These are phyloP conservation scores for Tubulanus polymorphus DNA, from an alignment of 2,888 invertebrate genomes.

Conservation along the genomic window DNA sequence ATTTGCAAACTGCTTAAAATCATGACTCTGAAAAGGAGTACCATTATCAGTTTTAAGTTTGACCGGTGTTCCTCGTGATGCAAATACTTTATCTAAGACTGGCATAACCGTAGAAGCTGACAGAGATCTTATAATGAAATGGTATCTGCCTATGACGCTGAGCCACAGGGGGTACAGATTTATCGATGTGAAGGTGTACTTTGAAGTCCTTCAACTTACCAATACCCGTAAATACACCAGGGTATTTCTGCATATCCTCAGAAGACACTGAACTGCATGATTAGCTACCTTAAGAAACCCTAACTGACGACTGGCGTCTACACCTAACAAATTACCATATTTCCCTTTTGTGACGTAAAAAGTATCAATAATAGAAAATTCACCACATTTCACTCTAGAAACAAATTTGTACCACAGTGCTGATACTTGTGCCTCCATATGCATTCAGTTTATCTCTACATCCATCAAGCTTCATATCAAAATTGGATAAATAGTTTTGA, in stretches of 20 bases:
- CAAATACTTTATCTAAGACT: constrained; percentile 8
- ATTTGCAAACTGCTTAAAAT: constrained; percentile 21
- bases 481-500: no score
- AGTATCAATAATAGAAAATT: not conserved
- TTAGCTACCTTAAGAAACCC: not conserved
- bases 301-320: not conserved
- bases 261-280: not conserved
- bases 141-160: constrained; percentile 22
- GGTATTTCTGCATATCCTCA: not conserved
- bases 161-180: constrained; percentile 12
- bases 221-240: not conserved
- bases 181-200: constrained; percentile 20
- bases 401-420: not conserved
- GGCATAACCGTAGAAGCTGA: constrained; percentile 15
- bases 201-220: constrained; percentile 13
- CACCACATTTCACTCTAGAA: not conserved
- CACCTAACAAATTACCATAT: not conserved
- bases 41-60: constrained; percentile 19
- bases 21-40: constrained; percentile 19
- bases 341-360: not conserved
- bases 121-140: constrained; percentile 21
- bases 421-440: not conserved
- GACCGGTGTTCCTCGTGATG: constrained; percentile 1
- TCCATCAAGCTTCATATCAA: not conserved
- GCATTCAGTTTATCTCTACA: not conserved